Percentiles rank a stretch among this genome's conserved stretches.
Conservation (phyloP, 1,140 invertebrate genomes). For the Melanaphis sacchari region DNA sequence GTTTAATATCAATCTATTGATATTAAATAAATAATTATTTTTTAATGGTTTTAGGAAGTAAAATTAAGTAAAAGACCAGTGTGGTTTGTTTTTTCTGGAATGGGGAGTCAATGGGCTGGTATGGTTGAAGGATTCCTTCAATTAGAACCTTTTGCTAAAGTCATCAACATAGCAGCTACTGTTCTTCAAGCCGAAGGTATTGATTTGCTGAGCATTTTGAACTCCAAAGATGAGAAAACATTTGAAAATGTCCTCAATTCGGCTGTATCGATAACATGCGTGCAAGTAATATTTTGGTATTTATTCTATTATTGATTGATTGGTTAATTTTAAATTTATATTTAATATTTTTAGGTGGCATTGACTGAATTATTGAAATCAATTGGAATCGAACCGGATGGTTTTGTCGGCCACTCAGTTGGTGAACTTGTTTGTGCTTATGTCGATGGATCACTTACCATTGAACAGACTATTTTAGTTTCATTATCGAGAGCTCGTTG, state of each 20-base stretch:
- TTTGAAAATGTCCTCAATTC: conserved; percentile 72
- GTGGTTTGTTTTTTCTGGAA: conserved; percentile 70
- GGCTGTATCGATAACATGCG: conserved; percentile 78
- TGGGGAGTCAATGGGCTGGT: conserved; percentile 73
- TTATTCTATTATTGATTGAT: not conserved
- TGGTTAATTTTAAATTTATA: not conserved
- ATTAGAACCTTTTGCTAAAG: conserved; percentile 72
- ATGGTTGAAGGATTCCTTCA: conserved; percentile 72
- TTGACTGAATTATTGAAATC: conserved; percentile 73
- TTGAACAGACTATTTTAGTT: conserved; percentile 71
- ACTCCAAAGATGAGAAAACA: conserved; percentile 68
- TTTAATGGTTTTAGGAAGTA: conserved; percentile 42
- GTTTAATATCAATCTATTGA: not conserved
- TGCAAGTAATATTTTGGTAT: conserved; percentile 70
- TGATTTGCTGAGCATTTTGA: conserved; percentile 71
- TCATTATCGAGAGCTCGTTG: conserved; percentile 72
- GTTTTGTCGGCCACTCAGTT: conserved; percentile 75
- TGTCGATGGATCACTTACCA: conserved; percentile 73
- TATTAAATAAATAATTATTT: not conserved
- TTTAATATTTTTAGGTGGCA: conserved; percentile 70
- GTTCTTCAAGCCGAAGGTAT: conserved; percentile 69
- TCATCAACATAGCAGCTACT: conserved; percentile 69
- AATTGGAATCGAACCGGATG: conserved; percentile 70
- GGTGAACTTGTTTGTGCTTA: conserved; percentile 75
- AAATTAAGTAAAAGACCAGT: conserved; percentile 45